Conservation (phyloP, 2,888 invertebrate species). For the Punctoribates punctum region DNA sequence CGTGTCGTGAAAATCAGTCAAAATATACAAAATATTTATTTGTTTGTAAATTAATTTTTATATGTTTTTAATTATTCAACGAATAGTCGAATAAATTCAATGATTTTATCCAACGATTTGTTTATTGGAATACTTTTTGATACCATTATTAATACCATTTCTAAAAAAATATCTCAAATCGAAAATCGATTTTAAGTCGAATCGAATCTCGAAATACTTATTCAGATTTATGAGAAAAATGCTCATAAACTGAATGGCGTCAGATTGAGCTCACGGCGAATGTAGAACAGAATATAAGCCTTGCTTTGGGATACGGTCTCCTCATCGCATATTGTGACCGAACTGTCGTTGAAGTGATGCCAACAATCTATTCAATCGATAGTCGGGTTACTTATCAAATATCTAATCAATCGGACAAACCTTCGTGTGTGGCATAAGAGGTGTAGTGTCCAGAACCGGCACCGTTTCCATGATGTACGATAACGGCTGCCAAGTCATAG, state of each 20-base stretch:
- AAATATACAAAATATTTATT: neutral
- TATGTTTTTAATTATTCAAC: neutral
- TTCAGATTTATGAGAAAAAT: neutral
- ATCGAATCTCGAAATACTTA: neutral
- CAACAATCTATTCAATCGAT: conserved; percentile 59
- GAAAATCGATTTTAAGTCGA: no score
- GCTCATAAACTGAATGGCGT: neutral
- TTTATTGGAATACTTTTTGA: no score
- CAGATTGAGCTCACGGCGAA: conserved; percentile 57
- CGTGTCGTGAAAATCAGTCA: conserved; percentile 5
- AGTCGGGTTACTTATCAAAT: conserved; percentile 20
- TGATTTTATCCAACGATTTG: neutral
- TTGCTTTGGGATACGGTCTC: conserved; percentile 70
- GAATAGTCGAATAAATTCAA: no score
- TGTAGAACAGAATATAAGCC: conserved; percentile 80
- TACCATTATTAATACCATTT: no score
- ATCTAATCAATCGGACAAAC: conserved; percentile 49
- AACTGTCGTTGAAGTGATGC: conserved; percentile 82
- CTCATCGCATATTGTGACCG: conserved; percentile 67
- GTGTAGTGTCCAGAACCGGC: conserved; percentile 81
- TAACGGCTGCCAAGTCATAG: conserved; percentile 74
- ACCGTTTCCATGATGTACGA: conserved; percentile 75
- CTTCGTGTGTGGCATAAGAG: conserved; percentile 72
- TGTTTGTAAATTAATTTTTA: neutral
- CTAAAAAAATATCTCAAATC: neutral